Conservation (phyloP, 2,113 vertebrate genomes). For the Xenopus laevis region DNA sequence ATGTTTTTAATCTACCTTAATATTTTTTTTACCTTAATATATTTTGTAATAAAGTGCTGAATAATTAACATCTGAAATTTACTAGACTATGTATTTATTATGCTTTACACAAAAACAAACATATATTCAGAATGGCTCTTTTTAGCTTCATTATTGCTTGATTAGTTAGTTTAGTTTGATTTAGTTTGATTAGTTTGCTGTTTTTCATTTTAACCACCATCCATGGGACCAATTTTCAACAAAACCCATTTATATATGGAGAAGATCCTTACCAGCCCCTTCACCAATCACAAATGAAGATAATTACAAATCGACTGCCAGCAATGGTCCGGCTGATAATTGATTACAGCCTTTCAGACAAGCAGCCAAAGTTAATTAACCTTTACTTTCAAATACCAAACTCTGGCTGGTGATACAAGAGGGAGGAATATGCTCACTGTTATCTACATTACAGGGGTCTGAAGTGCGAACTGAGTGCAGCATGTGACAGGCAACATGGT, state of each 20-base stretch:
- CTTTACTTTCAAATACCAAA: conserved; percentile 80
- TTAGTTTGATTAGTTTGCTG: too few species aligned
- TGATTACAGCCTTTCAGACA: conserved; percentile 73
- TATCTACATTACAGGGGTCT: not conserved
- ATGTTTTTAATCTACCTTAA: too few species aligned
- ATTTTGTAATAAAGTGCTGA: too few species aligned
- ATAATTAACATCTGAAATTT: too few species aligned
- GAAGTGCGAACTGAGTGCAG: conserved; percentile 47
- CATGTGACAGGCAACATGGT: conserved; percentile 42
- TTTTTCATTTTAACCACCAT: too few species aligned
- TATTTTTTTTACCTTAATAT: too few species aligned
- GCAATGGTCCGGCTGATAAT: conserved; percentile 63
- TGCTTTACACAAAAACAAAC: too few species aligned
- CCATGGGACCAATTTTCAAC: too few species aligned
- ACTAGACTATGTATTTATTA: too few species aligned
- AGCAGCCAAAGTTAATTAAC: conserved; percentile 78
- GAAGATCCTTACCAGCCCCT: conserved; percentile 29
- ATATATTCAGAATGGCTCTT: too few species aligned
- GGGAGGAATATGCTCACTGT: not conserved
- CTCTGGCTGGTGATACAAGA: not conserved
- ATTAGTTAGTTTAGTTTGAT: too few species aligned
- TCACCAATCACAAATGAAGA: conserved; percentile 61
- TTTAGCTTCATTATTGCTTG: too few species aligned
- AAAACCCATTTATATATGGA: not conserved
- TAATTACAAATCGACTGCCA: conserved; percentile 68